These are phyloP conservation scores for Drosophila takahashii DNA, from an alignment of 1,140 invertebrate genomes.

Conservation along the genomic window DNA sequence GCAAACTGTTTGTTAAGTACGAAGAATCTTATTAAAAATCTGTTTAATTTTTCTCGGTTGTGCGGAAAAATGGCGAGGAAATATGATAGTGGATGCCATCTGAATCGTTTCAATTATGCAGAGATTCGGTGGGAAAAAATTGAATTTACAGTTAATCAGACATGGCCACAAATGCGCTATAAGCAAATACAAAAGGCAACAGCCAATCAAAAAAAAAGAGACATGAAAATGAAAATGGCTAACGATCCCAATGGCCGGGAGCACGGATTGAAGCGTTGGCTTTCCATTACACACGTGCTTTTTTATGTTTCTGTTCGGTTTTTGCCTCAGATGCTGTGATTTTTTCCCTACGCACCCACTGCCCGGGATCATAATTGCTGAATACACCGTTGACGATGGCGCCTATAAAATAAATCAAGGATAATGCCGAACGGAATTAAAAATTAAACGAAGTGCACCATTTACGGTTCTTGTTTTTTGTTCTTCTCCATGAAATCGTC, in stretches of 20 bases:
- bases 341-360: background rate
- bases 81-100: constrained; percentile 4
- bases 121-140: constrained; percentile 49
- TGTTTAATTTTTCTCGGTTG: background rate
- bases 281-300: constrained; percentile 43
- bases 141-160: constrained; percentile 82
- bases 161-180: constrained; percentile 80
- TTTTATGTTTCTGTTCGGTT: constrained; percentile 23
- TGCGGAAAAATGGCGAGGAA: constrained; percentile 1
- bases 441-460: constrained; percentile 82
- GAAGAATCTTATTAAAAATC: constrained; percentile 3
- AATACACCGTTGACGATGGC: constrained; percentile 60
- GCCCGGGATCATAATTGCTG: constrained; percentile 74
- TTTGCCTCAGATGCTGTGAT: constrained; percentile 6
- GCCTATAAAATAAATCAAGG: constrained; percentile 82
- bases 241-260: constrained; percentile 57
- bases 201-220: constrained; percentile 9
- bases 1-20: background rate
- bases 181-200: constrained; percentile 64
- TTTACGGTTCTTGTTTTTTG: constrained; percentile 53
- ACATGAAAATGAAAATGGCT: constrained; percentile 43
- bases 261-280: constrained; percentile 11
- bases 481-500: constrained; percentile 3
- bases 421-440: constrained; percentile 79
- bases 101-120: constrained; percentile 16